Evolutionary conservation across 2,113 vertebrate genomes (phyloP), one percentile per base, ranked within the genome.

Genomic region (Catagonus wagneri): DNA sequence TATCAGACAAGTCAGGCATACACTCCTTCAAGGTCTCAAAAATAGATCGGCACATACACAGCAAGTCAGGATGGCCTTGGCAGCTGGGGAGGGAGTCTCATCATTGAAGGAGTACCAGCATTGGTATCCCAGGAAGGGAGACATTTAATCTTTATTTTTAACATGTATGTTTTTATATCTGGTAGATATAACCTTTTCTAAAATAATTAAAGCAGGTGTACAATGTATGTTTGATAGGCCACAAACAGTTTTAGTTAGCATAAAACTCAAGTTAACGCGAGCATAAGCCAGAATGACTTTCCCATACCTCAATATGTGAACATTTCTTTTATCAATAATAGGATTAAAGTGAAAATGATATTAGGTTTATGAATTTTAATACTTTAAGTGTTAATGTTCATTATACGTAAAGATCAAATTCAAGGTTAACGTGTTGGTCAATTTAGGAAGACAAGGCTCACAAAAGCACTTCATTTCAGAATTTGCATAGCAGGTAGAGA

Each of bases 381-480:
- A 85, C 6, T 8, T 9, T 60, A 93, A 84, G 85, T 80, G n/a
- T 52, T 86, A 81, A 61, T 3, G 0, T 60, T 54, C 69, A 0
- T 68, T 81, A 34, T 19, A 58, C 10, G 54, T 50, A 75, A 66
- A 86, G 58, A 75, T 84, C 20, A 74, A 61, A 74, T 72, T 88
- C 93, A 32, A 95, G 22, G 65, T 15, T 15, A 80, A 7, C n/a
- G 4, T 61, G 17, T 75, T 32, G 34, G 23, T 85, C 20, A 90
- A 63, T 7, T 75, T 44, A 65, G 78, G 66, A 94, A 85, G 29
- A 61, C 16, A 32, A 54, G 7, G 25, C 6, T 92, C 23, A 79
- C 17, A 50, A 69, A 83, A 83, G 66, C 66, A 72, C 34, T 96
- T 90, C 20, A 87, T 90, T 79, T 84, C 74, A 94, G 65, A 61